These are phyloP conservation scores for Eugnorisma glareosa DNA, from an alignment of 2,888 invertebrate species.

Conservation along the genomic window DNA sequence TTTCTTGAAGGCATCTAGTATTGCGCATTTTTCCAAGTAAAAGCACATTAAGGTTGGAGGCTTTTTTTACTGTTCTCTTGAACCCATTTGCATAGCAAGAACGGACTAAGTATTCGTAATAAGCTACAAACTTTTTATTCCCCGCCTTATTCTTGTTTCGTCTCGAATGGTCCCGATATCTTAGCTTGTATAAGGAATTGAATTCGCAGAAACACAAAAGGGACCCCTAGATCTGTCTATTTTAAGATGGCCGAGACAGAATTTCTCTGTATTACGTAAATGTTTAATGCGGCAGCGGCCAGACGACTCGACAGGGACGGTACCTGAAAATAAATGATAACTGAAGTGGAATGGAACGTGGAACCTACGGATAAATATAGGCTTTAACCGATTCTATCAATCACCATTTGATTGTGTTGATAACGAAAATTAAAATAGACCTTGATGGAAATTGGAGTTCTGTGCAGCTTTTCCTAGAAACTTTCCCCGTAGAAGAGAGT, in stretches of 20 bases:
- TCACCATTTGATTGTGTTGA: constrained; percentile 16
- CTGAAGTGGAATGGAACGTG: constrained; percentile 26
- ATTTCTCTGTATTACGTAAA: constrained; percentile 52
- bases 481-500: constrained; percentile 25
- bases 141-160: constrained; percentile 51
- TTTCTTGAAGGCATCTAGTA: constrained; percentile 12
- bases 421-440: constrained; percentile 43
- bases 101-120: constrained; percentile 22
- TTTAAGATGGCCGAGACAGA: constrained; percentile 43
- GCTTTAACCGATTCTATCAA: constrained; percentile 27
- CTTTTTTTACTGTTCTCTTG: constrained; percentile 42
- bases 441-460: constrained; percentile 11
- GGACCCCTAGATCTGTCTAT: constrained; percentile 36
- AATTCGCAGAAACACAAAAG: constrained; percentile 48
- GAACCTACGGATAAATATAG: neutral
- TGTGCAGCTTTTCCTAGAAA: constrained; percentile 18
- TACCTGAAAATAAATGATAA: constrained; percentile 54
- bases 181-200: constrained; percentile 32
- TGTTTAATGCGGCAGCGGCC: constrained; percentile 45
- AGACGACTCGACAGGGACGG: constrained; percentile 13
- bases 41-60: constrained; percentile 20
- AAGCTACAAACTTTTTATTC: constrained; percentile 42
- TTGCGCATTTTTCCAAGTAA: constrained; percentile 42
- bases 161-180: constrained; percentile 36
- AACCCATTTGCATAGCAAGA: constrained; percentile 49